phyloP scores from a whole-genome alignment of 2,888 invertebrate species.

The Ennomos fuscantarius region DNA sequence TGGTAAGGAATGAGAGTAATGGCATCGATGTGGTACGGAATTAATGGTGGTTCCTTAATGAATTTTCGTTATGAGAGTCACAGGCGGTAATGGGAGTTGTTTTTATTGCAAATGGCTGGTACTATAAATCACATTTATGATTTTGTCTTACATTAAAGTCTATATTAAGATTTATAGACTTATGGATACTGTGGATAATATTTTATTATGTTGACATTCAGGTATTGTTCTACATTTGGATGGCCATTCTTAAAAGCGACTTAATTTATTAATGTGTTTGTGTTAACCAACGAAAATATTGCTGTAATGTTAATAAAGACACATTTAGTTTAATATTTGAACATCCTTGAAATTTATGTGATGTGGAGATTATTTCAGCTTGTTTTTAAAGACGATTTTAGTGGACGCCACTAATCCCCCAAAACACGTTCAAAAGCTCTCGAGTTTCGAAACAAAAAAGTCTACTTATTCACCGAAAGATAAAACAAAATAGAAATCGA shows the following conservation, averaged over 20 bases:
- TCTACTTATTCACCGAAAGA: slow-evolving; percentile 49
- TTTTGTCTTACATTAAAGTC: slow-evolving; percentile 29
- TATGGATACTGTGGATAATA: slow-evolving; percentile 19
- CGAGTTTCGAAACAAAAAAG: slow-evolving; percentile 39
- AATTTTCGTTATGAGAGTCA: slow-evolving; percentile 77
- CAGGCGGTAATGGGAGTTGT: slow-evolving; percentile 63
- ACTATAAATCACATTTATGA: slow-evolving; percentile 31
- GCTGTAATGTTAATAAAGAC: slow-evolving; percentile 18
- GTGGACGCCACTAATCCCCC: slow-evolving; percentile 44
- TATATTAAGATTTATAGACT: slow-evolving; percentile 16
- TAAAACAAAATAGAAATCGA: slow-evolving; percentile 67
- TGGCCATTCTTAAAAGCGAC: slow-evolving; percentile 12
- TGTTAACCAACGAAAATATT: slow-evolving; percentile 7
- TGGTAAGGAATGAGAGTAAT: slow-evolving; percentile 76
- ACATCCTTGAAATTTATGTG: slow-evolving; percentile 26
- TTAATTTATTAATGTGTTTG: slow-evolving; percentile 19
- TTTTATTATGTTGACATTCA: slow-evolving; percentile 23
- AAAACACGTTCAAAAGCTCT: slow-evolving; percentile 23
- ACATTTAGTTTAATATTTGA: slow-evolving; percentile 18
- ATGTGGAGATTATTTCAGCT: slow-evolving; percentile 18
- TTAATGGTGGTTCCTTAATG: slow-evolving; percentile 79
- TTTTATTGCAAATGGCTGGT: slow-evolving; percentile 51
- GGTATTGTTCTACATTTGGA: slow-evolving; percentile 16
- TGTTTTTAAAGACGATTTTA: slow-evolving; percentile 33
- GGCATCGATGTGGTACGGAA: slow-evolving; percentile 72